These are phyloP conservation scores for Drosophila triauraria DNA, from an alignment of 1,140 invertebrate species.

Conservation along the genomic window DNA sequence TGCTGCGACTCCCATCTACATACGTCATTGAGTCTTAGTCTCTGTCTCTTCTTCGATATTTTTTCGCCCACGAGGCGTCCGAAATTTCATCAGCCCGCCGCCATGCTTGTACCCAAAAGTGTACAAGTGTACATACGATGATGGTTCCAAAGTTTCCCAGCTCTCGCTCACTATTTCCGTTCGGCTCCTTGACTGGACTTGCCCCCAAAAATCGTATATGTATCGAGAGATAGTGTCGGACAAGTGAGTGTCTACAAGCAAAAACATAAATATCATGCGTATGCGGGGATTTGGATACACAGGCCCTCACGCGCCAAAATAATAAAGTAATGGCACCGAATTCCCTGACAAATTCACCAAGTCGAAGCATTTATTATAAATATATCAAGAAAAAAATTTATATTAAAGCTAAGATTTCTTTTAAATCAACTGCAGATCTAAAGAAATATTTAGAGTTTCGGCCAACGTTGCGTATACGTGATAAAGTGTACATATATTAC, in stretches of 20 bases:
- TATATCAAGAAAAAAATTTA: background rate
- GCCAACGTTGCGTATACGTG: background rate
- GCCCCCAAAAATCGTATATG: slow-evolving; percentile 53
- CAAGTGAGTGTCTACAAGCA: slow-evolving; percentile 16
- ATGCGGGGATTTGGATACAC: slow-evolving; percentile 16
- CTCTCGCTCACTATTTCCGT: slow-evolving; percentile 16
- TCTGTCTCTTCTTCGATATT: slow-evolving; percentile 5
- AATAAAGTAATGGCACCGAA: slow-evolving; percentile 2
- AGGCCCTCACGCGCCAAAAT: slow-evolving; percentile 13
- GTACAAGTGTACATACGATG: background rate
- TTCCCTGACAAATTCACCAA: background rate
- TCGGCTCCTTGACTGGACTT: slow-evolving; percentile 27
- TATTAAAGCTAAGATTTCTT: background rate
- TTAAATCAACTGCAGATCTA: background rate
- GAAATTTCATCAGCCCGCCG: slow-evolving; percentile 40
- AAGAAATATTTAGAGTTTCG: too few species aligned
- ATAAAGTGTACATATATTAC: background rate
- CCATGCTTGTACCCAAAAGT: slow-evolving; percentile 2
- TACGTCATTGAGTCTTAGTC: slow-evolving; percentile 32
- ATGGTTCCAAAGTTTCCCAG: slow-evolving; percentile 8
- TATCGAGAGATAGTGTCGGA: slow-evolving; percentile 25
- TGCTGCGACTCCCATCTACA: slow-evolving; percentile 12
- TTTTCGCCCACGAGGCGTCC: slow-evolving; percentile 33
- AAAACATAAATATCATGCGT: slow-evolving; percentile 37
- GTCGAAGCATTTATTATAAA: background rate